Percentiles rank a stretch among this genome's conserved stretches.
Evolutionary conservation across 2,113 vertebrate species (phyloP).

Genomic region (Donacobius atricapilla): DNA sequence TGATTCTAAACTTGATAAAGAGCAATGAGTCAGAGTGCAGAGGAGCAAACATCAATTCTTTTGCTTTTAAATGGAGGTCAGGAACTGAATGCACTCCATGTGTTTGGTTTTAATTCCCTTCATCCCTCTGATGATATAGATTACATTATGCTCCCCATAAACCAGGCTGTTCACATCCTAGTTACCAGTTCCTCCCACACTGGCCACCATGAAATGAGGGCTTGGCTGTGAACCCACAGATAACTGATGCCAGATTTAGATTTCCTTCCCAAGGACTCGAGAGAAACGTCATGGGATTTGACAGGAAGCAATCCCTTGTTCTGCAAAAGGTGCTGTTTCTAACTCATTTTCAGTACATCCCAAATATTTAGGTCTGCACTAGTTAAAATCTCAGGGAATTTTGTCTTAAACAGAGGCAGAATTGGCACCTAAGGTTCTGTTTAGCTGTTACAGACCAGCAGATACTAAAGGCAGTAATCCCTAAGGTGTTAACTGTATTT

Average conservation of each 20-base stretch:
- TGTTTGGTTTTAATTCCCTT: slow-evolving; percentile 45
- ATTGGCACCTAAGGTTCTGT: neutral
- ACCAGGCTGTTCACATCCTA: neutral
- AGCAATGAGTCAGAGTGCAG: neutral
- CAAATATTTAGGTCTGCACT: neutral
- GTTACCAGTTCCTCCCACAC: neutral
- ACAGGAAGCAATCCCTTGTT: neutral
- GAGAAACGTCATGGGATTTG: neutral
- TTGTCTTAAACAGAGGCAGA: neutral
- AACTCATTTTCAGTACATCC: neutral
- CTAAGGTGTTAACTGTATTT: neutral
- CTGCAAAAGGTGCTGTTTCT: neutral
- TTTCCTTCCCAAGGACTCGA: neutral
- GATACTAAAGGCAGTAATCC: neutral
- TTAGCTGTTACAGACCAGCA: neutral
- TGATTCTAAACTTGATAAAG: neutral
- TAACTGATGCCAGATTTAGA: neutral
- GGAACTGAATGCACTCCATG: neutral
- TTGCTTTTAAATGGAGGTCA: neutral
- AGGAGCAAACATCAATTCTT: slow-evolving; percentile 3
- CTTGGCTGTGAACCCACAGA: neutral
- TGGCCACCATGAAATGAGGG: neutral
- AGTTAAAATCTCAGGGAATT: neutral
- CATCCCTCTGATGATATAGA: neutral
- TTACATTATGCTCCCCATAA: neutral